Percentiles rank a stretch among this genome's conserved stretches.
Evolutionary conservation across 2,888 invertebrate genomes (phyloP).

Genomic region (Terebella lapidaria): DNA sequence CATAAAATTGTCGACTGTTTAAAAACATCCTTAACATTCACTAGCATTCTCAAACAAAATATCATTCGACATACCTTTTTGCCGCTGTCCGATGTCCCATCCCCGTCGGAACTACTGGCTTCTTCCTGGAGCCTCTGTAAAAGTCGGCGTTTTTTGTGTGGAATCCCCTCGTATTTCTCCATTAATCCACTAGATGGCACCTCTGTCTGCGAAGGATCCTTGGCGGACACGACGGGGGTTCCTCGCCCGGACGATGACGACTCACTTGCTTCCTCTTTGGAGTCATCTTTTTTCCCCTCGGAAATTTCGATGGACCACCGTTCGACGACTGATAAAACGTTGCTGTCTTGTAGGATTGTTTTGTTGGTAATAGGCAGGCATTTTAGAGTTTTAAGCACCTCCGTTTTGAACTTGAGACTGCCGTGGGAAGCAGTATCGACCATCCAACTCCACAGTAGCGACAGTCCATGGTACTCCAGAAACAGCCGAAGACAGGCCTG

Average conservation of each 20-base stretch:
- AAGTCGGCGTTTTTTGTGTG: constrained; percentile 22
- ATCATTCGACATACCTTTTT: not conserved
- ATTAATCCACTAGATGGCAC: not conserved
- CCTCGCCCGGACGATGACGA: not conserved
- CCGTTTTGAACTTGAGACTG: not conserved
- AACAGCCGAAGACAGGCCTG: constrained; percentile 63
- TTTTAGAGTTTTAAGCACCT: constrained; percentile 75
- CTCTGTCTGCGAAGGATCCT: not conserved
- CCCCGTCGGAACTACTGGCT: constrained; percentile 38
- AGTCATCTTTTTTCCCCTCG: constrained; percentile 6
- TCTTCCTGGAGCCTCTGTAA: constrained; percentile 16
- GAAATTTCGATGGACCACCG: constrained; percentile 64
- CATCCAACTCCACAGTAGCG: constrained; percentile 90
- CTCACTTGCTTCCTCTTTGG: constrained; percentile 2
- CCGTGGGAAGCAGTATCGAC: constrained; percentile 55
- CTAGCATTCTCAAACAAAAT: not conserved
- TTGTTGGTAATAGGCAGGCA: constrained; percentile 88
- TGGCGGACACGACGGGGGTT: not conserved
- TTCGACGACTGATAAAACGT: constrained; percentile 78
- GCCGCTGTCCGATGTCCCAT: not conserved
- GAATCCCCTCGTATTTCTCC: constrained; percentile 9
- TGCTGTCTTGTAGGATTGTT: constrained; percentile 86
- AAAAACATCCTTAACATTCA: too few species aligned
- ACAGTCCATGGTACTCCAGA: constrained; percentile 78
- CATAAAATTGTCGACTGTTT: too few species aligned